Evolutionary conservation across 2,797 vertebrate genomes (phyloP).

Genomic region (Orientallactaga sibirica): DNA sequence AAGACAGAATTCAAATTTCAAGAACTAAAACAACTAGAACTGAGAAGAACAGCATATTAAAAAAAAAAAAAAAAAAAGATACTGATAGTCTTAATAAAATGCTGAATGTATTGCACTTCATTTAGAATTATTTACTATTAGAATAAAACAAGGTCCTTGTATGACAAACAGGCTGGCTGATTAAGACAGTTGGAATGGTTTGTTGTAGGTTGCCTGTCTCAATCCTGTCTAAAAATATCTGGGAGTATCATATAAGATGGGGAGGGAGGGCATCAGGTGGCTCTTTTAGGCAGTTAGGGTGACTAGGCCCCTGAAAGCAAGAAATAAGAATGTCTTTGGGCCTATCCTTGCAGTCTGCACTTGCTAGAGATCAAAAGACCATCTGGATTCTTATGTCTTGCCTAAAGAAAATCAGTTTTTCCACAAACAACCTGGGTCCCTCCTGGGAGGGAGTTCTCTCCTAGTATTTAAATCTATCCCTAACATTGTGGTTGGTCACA

Average conservation of each 20-base stretch:
- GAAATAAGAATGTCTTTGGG: too few relatives aligned
- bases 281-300: too few relatives aligned
- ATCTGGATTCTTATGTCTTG: too few relatives aligned
- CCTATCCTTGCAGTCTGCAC: too few relatives aligned
- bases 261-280: too few relatives aligned
- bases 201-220: constrained; percentile 75
- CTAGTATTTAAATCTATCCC: too few relatives aligned
- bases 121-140: constrained; percentile 64
- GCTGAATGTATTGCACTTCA: constrained; percentile 66
- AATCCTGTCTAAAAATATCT: constrained; percentile 85
- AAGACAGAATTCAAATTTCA: background rate
- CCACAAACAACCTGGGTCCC: too few relatives aligned
- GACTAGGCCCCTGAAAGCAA: too few relatives aligned
- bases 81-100: constrained; percentile 59
- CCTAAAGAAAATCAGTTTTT: too few relatives aligned
- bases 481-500: too few relatives aligned
- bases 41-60: background rate
- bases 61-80: background rate
- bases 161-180: constrained; percentile 68
- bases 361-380: too few relatives aligned
- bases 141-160: constrained; percentile 49
- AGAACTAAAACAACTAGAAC: background rate
- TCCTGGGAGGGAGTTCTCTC: too few relatives aligned
- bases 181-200: constrained; percentile 69
- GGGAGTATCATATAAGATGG: constrained; percentile 75